Evolutionary conservation across 2,797 vertebrate genomes (phyloP), one percentile per base, ranked within the genome.

Genomic region (Cyprinodon diabolis): DNA sequence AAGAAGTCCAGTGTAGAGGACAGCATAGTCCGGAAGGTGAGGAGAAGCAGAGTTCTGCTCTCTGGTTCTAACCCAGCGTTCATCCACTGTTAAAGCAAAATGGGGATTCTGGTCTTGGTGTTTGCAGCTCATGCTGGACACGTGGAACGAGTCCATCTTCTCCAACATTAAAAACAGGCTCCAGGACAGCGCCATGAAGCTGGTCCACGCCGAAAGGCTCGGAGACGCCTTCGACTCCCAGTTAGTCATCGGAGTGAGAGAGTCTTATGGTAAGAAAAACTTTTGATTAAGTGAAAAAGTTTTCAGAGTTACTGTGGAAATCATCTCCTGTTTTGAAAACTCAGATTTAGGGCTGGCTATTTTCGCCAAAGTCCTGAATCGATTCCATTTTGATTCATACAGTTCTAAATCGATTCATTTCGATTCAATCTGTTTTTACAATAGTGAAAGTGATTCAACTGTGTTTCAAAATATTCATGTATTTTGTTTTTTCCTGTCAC

Each of bases 131-230:
- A 99, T 99, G 98, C 90, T 99, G 88, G 98, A 99, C 93, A 99
- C 97, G 0, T 99, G 98, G 97, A 99, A 99, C 77, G 98, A 99
- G 87, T 99, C 98, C 6, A 99, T 99, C 92, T 99, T 99, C 91
- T 99, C 97, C 87, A 99, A 99, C 93, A 99, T 99, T 81, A 99
- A 99, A 90, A 98, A 96, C 54, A 95, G 97, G 69, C 96, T 99
- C 76, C 98, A 99, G 90, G 98, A 99, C 90, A 99, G 98, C 85
- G 98, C 98, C 84, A 99, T 99, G 98, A 99, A 99, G 90, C 91
- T 99, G 66, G 97, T 99, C 49, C 98, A 99, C 58, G 97, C 98
- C 1, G 98, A 99, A 90, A 92, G 98, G 81, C 92, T 99, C 75
- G 98, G 97, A 69, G 98, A 99, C 90, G 98, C 98, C 82, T 99